These are phyloP conservation scores for Fragum whitleyi DNA, from an alignment of 2,888 invertebrate species.

Conservation along the genomic window DNA sequence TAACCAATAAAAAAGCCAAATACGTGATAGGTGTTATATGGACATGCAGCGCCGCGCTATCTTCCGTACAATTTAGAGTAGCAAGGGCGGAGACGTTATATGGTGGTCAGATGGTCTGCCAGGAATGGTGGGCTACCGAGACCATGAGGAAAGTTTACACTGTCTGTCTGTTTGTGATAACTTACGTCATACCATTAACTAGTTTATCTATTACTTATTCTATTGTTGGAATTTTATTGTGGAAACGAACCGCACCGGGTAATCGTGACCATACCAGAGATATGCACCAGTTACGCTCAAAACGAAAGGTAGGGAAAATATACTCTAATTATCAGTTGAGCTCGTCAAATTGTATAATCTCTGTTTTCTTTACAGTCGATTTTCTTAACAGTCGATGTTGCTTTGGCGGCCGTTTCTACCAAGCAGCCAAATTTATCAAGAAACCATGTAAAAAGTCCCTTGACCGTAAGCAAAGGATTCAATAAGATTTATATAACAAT, in stretches of 20 bases:
- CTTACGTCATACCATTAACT: constrained; percentile 84
- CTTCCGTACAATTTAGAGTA: constrained; percentile 84
- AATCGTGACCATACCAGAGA: constrained; percentile 85
- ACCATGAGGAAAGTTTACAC: constrained; percentile 71
- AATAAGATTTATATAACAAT: too few species aligned
- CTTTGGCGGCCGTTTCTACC: too few species aligned
- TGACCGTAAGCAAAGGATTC: too few species aligned
- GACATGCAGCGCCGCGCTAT: constrained; percentile 83
- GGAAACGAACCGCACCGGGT: constrained; percentile 85
- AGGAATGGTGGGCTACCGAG: constrained; percentile 78
- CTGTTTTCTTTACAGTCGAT: too few species aligned
- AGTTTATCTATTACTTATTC: constrained; percentile 85
- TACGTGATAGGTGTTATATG: constrained; percentile 84
- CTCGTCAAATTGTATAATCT: too few species aligned
- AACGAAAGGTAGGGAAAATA: constrained; percentile 84
- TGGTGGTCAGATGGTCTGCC: constrained; percentile 69
- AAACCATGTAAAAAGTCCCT: too few species aligned
- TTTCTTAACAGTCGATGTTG: too few species aligned
- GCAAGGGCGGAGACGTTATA: constrained; percentile 59
- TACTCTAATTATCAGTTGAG: too few species aligned
- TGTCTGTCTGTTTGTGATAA: constrained; percentile 77
- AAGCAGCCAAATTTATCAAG: too few species aligned
- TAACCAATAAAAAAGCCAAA: constrained; percentile 63
- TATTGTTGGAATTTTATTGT: constrained; percentile 85
- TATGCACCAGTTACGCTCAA: constrained; percentile 83